Base-by-base conservation (phyloP, 2,888 invertebrate species). In the Aphidoletes aphidimyza region DNA sequence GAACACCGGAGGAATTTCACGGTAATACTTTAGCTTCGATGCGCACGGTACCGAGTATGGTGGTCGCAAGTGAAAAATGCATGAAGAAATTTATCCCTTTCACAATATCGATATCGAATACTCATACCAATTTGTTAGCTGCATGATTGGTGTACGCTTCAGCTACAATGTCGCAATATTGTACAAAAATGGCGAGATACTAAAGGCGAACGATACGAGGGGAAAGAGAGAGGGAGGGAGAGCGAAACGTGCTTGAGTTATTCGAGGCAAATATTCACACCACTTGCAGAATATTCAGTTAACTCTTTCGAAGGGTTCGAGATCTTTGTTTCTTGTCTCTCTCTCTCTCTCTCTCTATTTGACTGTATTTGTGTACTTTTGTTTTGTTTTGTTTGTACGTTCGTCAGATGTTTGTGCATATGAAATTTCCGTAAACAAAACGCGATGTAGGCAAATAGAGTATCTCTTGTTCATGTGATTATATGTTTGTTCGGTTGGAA, bases 401-500 rank as follows among this genome's bases (percentile, higher is more conserved):
- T n/a, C n/a, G n/a, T n/a, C n/a, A n/a, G n/a, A n/a, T 47, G 69
- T 69, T 69, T 69, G 69, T 69, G 26, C 30, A 69, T 69, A 69
- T 69, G 69, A 69, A 69, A 69, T 69, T 69, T 69, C 69, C 30
- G 69, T 69, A 69, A 69, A 69, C 69, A 69, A 69, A 69, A 69
- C 69, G 34, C 69, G 69, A 30, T 69, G 69, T 69, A 69, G 69
- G 69, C 34, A 69, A 69, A 69, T 69, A 69, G 34, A 69, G 69
- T 34, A 1, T 69, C 2, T 8, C 69, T 69, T 69, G 69, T 69
- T 69, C 34, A 69, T 69, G 69, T 69, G 69, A 69, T 69, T 69
- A 69, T 69, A 69, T 69, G 69, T 69, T 69, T 69, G 69, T 69
- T 69, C 14, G 26, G 34, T 69, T 69, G 69, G 69, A 69, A 69